phyloP scores from a whole-genome alignment of 37 sponge, comb jelly and placozoan genomes.

The Hexactinellida sp. region DNA sequence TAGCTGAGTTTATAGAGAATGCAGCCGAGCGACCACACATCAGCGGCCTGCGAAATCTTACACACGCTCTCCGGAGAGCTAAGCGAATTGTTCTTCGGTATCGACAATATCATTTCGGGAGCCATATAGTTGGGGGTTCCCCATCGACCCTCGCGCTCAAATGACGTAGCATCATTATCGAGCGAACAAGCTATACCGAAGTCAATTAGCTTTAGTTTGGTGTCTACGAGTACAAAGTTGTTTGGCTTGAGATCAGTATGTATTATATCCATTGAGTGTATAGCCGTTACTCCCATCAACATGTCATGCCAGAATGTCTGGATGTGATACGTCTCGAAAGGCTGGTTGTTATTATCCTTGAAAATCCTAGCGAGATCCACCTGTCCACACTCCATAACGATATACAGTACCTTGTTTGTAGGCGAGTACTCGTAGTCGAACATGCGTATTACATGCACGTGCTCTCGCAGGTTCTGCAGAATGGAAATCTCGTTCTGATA shows the following conservation, averaged over 20 bases:
- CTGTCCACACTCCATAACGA: conserved; percentile 59
- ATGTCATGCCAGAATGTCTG: conserved; percentile 49
- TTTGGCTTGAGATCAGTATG: conserved; percentile 76
- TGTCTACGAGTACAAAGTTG: conserved; percentile 48
- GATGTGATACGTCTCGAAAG: neutral
- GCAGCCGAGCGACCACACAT: conserved; percentile 79
- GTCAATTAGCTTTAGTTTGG: conserved; percentile 55
- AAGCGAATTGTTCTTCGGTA: neutral
- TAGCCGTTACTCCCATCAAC: conserved; percentile 45
- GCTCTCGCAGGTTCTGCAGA: neutral
- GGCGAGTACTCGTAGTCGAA: neutral
- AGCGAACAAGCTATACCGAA: conserved; percentile 58
- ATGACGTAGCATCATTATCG: conserved; percentile 45
- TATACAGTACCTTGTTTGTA: neutral
- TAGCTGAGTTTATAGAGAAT: conserved; percentile 65
- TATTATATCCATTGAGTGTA: conserved; percentile 53
- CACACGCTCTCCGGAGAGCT: conserved; percentile 18
- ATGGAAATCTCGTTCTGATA: neutral
- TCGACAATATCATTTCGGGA: conserved; percentile 45
- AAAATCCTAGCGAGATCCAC: conserved; percentile 46
- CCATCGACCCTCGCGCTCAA: conserved; percentile 37
- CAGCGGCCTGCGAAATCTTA: conserved; percentile 45
- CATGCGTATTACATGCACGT: neutral
- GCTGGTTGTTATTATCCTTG: conserved; percentile 1
- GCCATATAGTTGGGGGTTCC: conserved; percentile 82